phyloP scores from a whole-genome alignment of 2,888 invertebrate species.

The Erebia ligea region DNA sequence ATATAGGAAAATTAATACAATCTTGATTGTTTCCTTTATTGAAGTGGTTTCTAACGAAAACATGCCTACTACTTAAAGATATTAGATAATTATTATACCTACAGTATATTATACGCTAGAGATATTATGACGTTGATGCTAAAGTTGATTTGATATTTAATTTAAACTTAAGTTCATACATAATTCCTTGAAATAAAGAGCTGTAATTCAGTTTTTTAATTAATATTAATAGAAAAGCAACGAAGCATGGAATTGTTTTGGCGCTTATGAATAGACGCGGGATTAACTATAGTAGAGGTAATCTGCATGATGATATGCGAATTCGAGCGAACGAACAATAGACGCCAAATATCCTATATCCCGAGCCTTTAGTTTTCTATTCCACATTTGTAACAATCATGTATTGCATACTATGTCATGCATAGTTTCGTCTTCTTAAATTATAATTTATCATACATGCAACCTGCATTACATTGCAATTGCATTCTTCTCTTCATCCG shows the following conservation, averaged over 20 bases:
- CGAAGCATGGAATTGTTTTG: conserved; percentile 7
- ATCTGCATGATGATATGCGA: conserved; percentile 21
- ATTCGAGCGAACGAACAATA: conserved; percentile 12
- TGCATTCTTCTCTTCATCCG: no score
- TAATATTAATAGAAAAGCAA: neutral
- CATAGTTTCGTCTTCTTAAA: no score
- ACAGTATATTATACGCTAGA: neutral
- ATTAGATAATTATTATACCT: no score
- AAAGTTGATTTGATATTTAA: neutral
- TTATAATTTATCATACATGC: no score
- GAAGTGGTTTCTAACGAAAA: no score
- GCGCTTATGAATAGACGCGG: conserved; percentile 3
- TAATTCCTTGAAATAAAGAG: neutral
- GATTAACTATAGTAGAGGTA: neutral
- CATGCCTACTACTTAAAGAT: no score
- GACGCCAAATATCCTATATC: conserved; percentile 3
- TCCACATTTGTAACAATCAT: neutral
- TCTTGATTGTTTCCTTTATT: no score
- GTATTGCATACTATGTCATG: neutral
- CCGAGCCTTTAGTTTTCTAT: neutral
- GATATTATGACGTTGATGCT: neutral
- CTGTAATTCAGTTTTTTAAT: neutral
- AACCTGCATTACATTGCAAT: no score
- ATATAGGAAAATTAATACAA: no score
- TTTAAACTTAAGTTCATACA: neutral